Conservation (phyloP, 2,888 invertebrate genomes). For the Drosophila niveifrons region DNA sequence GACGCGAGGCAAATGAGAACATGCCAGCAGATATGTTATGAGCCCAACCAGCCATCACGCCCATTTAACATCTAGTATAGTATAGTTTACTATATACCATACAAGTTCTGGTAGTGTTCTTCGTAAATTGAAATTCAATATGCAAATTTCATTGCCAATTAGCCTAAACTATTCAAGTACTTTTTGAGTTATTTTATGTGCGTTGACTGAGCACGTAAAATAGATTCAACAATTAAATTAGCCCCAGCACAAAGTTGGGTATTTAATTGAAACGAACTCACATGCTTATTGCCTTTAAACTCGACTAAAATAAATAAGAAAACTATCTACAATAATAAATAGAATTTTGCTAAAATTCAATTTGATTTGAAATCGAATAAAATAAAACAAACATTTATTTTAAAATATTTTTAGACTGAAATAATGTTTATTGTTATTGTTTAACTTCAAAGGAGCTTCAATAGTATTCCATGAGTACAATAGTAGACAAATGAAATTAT, state of each 20-base stretch:
- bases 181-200: neutral
- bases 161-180: neutral
- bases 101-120: neutral
- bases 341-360: too few species aligned
- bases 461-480: too few species aligned
- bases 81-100: neutral
- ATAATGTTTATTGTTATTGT: too few species aligned
- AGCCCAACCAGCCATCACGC: constrained; percentile 2
- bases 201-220: neutral
- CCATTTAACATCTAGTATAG: neutral
- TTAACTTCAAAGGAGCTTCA: too few species aligned
- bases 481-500: too few species aligned
- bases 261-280: neutral
- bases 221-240: neutral
- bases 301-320: too few species aligned
- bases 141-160: constrained; percentile 28
- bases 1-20: constrained; percentile 11
- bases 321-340: too few species aligned
- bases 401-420: too few species aligned
- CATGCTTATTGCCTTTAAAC: too few species aligned
- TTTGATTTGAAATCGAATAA: too few species aligned
- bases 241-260: too few species aligned
- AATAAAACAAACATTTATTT: too few species aligned
- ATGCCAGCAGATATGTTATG: constrained; percentile 18
- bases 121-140: constrained; percentile 22